Percentiles rank a stretch among this genome's conserved stretches.
Conservation (phyloP, 2,797 vertebrate genomes). For the Gymnothorax reevesii region DNA sequence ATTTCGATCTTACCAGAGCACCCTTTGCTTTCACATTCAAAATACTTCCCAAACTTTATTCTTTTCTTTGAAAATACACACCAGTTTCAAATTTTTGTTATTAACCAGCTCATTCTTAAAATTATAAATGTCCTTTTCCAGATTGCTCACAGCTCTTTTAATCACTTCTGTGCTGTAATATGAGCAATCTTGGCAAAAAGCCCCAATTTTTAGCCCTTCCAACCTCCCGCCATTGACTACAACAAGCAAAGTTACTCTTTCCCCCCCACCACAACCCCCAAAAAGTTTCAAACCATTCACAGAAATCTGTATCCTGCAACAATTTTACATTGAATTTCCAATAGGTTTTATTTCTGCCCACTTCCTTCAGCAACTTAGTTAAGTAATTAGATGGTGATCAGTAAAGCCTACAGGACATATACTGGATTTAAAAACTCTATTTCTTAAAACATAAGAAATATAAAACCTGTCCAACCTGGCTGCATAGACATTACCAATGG, state of each 20-base stretch:
- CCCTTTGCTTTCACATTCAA: not conserved
- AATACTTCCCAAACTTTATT: not conserved
- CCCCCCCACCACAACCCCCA: not conserved
- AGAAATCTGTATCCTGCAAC: not conserved
- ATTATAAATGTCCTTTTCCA: not conserved
- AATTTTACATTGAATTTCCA: too few species aligned
- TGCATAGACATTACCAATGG: too few species aligned
- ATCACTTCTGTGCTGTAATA: not conserved
- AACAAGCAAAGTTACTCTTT: not conserved
- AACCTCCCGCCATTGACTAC: not conserved
- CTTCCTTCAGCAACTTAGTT: too few species aligned
- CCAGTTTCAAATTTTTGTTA: not conserved
- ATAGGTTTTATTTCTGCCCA: too few species aligned
- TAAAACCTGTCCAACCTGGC: too few species aligned
- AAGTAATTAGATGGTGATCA: too few species aligned
- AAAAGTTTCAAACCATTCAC: not conserved
- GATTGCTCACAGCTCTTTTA: not conserved
- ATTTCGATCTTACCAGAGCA: not conserved
- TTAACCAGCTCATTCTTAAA: not conserved
- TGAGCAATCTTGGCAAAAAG: not conserved
- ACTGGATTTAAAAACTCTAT: too few species aligned
- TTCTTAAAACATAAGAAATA: too few species aligned
- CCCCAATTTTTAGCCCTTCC: not conserved
- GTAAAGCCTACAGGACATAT: too few species aligned
- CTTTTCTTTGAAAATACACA: not conserved